Percentiles rank a stretch among this genome's conserved stretches.
Evolutionary conservation across 2,113 vertebrate species (phyloP).

Genomic region (Cnemophilus loriae): DNA sequence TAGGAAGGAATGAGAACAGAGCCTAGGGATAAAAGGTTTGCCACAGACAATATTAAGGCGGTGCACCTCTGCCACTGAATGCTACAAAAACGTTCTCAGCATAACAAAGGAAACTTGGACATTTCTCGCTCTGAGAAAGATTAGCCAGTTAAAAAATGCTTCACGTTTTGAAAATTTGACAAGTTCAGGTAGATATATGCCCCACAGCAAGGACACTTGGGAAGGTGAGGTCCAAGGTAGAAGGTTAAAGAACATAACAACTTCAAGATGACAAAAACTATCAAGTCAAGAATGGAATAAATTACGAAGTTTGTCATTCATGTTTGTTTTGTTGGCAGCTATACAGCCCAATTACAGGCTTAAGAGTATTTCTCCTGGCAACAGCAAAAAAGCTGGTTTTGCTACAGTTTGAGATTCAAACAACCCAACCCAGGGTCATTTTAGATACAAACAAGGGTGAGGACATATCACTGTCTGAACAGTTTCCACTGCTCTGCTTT

Average conservation of each 20-base stretch:
- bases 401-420: background rate
- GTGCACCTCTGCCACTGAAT: background rate
- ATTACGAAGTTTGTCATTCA: fast-evolving
- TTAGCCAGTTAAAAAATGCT: background rate
- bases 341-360: background rate
- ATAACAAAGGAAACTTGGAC: background rate
- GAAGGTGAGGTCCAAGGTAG: background rate
- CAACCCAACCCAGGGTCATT: background rate
- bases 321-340: background rate
- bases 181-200: background rate
- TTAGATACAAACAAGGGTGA: background rate
- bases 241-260: background rate
- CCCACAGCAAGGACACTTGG: background rate
- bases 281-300: background rate
- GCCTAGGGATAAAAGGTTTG: background rate
- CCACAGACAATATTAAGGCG: fast-evolving
- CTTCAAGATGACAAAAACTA: background rate
- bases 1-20: background rate
- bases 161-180: background rate
- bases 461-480: background rate
- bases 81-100: background rate
- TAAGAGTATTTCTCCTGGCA: conserved; percentile 1
- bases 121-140: background rate
- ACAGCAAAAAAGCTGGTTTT: background rate
- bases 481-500: background rate